These are phyloP conservation scores for Blastomussa wellsi DNA, from an alignment of 92 coral and sea anemone species.

Conservation along the genomic window DNA sequence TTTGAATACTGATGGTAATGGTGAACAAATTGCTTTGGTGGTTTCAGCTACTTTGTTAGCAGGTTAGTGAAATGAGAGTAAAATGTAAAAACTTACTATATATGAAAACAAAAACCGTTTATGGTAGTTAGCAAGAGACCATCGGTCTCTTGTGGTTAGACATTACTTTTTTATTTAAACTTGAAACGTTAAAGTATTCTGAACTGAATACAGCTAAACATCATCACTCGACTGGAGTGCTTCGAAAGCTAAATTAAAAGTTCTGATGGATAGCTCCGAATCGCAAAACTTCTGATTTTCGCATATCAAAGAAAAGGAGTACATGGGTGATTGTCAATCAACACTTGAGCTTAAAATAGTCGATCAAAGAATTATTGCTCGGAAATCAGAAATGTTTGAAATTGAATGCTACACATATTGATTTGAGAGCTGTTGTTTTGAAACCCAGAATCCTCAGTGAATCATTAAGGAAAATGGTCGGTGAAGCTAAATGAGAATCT, in stretches of 20 bases:
- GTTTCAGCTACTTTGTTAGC: neutral
- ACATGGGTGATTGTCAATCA: neutral
- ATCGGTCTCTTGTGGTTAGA: too few species aligned
- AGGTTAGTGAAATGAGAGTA: neutral
- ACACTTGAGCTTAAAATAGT: neutral
- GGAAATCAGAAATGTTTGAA: neutral
- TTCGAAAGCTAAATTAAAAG: neutral
- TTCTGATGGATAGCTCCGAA: neutral
- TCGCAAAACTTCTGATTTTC: too few species aligned
- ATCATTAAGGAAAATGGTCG: too few species aligned
- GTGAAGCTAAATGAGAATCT: too few species aligned
- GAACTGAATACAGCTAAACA: neutral
- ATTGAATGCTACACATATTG: neutral
- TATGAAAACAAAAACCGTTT: neutral
- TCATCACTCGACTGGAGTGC: neutral
- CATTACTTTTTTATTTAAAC: neutral
- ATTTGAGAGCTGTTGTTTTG: neutral
- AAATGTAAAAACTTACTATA: neutral
- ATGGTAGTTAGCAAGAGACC: neutral
- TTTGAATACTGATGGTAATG: neutral
- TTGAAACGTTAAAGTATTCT: neutral
- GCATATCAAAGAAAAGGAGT: neutral
- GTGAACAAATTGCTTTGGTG: neutral
- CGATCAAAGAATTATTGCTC: neutral
- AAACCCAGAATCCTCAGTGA: neutral